Conservation (phyloP, 2,888 invertebrate species). For the Isoperla grammatica region DNA sequence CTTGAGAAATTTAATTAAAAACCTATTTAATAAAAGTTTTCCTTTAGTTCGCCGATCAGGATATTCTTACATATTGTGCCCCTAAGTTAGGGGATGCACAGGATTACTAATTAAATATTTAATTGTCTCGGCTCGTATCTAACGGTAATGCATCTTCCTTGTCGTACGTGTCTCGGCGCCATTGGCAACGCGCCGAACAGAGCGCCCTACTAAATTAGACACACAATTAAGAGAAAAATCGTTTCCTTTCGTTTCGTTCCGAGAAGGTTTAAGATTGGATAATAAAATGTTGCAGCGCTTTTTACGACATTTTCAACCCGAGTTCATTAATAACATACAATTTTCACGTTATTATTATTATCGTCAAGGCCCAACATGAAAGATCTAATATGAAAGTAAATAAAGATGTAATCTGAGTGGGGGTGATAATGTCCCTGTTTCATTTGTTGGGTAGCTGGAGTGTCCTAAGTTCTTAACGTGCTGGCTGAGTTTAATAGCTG, state of each 20-base stretch:
- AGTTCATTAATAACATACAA: not conserved
- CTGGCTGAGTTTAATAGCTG: constrained; percentile 13
- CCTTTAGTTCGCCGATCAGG: constrained; percentile 12
- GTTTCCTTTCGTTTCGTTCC: not conserved
- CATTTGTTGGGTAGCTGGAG: not conserved
- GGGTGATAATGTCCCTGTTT: constrained; percentile 1
- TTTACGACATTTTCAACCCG: not conserved
- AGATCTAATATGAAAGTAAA: not conserved
- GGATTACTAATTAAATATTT: constrained; percentile 19
- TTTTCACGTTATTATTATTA: not conserved
- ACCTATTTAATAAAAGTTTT: not conserved
- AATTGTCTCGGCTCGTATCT: constrained; percentile 13
- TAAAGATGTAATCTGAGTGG: not conserved
- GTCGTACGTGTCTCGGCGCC: constrained; percentile 3
- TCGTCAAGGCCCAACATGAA: not conserved
- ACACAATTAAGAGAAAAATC: not conserved
- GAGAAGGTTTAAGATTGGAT: not conserved
- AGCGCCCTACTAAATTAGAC: constrained; percentile 5
- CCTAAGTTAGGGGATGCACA: constrained; percentile 10
- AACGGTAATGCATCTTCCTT: constrained; percentile 5
- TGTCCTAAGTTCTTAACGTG: no score
- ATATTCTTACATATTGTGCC: constrained; percentile 6
- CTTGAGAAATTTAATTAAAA: constrained; percentile 13
- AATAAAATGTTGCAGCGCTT: no score
- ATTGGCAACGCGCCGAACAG: constrained; percentile 11